Evolutionary conservation across 2,113 vertebrate genomes (phyloP).

Genomic region (Carassius auratus): DNA sequence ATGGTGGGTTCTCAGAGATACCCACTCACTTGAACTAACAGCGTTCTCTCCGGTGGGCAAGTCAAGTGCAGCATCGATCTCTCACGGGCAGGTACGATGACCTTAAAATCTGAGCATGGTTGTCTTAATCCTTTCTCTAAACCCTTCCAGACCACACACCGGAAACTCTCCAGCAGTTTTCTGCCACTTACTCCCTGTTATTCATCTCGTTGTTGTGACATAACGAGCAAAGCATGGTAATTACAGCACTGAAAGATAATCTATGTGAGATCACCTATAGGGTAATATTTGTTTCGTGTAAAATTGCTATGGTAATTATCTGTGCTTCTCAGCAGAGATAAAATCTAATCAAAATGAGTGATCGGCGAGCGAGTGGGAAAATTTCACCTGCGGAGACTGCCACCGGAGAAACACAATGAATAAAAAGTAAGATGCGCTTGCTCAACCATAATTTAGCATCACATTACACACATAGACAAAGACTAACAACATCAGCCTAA

Average conservation of each 20-base stretch:
- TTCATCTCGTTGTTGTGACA: slow-evolving; percentile 6
- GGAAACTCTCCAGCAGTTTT: neutral
- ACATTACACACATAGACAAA: neutral
- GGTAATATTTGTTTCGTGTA: slow-evolving; percentile 45
- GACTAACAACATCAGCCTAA: slow-evolving; percentile 7
- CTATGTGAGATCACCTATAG: slow-evolving; percentile 37
- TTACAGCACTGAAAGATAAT: slow-evolving; percentile 33
- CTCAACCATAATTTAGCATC: slow-evolving; percentile 27
- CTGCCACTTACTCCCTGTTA: slow-evolving; percentile 18
- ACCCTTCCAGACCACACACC: neutral
- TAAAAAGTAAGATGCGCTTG: slow-evolving; percentile 25
- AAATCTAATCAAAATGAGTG: slow-evolving; percentile 47
- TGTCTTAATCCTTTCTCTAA: slow-evolving; percentile 31
- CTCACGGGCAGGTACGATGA: neutral
- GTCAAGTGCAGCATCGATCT: slow-evolving; percentile 19
- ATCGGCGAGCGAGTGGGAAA: slow-evolving; percentile 21
- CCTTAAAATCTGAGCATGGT: neutral
- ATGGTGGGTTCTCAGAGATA: slow-evolving; percentile 18
- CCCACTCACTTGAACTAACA: slow-evolving; percentile 33
- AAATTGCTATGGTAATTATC: slow-evolving; percentile 48
- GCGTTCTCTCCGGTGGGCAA: slow-evolving; percentile 2
- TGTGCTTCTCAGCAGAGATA: slow-evolving; percentile 39
- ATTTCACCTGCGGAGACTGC: slow-evolving; percentile 24
- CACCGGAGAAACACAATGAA: slow-evolving; percentile 22
- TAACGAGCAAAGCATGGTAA: slow-evolving; percentile 29